These are phyloP conservation scores for Albula glossodonta DNA, from an alignment of 2,113 vertebrate genomes.

Conservation along the genomic window DNA sequence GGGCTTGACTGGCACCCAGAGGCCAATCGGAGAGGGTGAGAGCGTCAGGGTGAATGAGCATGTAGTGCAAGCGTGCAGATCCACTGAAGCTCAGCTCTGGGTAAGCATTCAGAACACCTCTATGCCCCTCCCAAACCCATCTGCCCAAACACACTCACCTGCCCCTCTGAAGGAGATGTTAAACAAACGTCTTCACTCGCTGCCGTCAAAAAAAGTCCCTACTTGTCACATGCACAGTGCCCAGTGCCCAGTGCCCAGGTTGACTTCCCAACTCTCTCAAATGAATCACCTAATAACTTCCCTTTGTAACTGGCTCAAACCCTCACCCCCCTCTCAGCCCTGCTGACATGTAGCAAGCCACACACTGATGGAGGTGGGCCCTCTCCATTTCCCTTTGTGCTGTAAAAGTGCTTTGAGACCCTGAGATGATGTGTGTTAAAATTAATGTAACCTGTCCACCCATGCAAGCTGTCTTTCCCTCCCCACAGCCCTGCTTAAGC, in stretches of 20 bases:
- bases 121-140: neutral
- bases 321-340: neutral
- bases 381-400: neutral
- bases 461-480: neutral
- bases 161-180: too few relatives aligned
- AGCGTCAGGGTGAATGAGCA: neutral
- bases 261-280: neutral
- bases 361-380: neutral
- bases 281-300: neutral
- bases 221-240: too few relatives aligned
- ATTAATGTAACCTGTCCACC: neutral
- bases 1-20: too few relatives aligned
- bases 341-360: neutral
- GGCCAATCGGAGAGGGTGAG: neutral
- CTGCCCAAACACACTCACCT: neutral
- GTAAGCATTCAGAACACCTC: neutral
- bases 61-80: neutral
- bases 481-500: too few relatives aligned
- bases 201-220: too few relatives aligned
- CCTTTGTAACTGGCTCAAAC: neutral
- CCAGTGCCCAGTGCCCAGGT: too few relatives aligned
- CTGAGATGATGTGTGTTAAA: neutral
- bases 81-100: too few relatives aligned
- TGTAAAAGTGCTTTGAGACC: neutral
- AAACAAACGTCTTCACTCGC: too few relatives aligned